Percentiles rank a stretch among this genome's conserved stretches.
Conservation (phyloP, 2,113 vertebrate genomes). For the Ancistrus triradiatus region DNA sequence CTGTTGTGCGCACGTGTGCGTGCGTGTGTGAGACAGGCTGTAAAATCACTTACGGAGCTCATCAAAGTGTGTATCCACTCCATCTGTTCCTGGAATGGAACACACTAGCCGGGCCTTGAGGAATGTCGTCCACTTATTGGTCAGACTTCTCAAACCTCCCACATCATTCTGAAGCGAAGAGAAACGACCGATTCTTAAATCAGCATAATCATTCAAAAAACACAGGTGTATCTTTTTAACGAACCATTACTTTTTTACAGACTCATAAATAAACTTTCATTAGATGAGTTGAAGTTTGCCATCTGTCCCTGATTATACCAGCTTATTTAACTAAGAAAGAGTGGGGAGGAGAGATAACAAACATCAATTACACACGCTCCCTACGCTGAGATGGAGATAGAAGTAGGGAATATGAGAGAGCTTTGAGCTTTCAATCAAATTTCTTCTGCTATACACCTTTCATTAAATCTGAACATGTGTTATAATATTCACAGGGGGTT, state of each 20-base stretch:
- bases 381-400: slow-evolving; percentile 9
- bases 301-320: slow-evolving; percentile 40
- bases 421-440: not conserved
- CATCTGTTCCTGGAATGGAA: slow-evolving; percentile 88
- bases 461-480: not conserved
- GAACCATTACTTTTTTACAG: slow-evolving; percentile 25
- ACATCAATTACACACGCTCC: slow-evolving; percentile 14
- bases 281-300: slow-evolving; percentile 47
- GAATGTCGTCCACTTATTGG: slow-evolving; percentile 98
- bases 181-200: not conserved
- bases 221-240: slow-evolving; percentile 23
- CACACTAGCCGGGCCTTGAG: slow-evolving; percentile 93
- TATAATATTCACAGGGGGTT: too few species aligned
- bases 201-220: not conserved
- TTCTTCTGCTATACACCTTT: not conserved
- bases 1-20: too few species aligned
- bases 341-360: slow-evolving; percentile 12
- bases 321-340: slow-evolving; percentile 48
- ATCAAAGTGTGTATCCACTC: slow-evolving; percentile 92
- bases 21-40: too few species aligned
- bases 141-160: slow-evolving; percentile 91
- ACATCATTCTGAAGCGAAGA: slow-evolving; percentile 85
- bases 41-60: slow-evolving; percentile 96
- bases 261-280: slow-evolving; percentile 50
- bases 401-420: not conserved